Conservation (phyloP, 2,113 vertebrate species). For the Zosterops hypoxanthus region DNA sequence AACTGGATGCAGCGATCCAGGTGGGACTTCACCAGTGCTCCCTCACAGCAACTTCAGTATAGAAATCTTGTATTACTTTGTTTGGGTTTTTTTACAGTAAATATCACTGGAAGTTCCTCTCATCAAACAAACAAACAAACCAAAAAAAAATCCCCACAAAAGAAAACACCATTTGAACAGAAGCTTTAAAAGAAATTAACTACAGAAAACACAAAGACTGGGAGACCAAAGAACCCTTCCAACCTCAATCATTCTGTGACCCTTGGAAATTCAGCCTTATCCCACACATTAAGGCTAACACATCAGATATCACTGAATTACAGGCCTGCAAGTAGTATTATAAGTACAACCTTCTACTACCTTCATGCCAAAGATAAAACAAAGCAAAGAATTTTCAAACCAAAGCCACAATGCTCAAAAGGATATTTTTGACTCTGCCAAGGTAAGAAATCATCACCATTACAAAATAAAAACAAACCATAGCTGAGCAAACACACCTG, state of each 20-base stretch:
- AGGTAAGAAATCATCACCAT: neutral
- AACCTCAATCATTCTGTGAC: neutral
- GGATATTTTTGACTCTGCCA: neutral
- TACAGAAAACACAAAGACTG: neutral
- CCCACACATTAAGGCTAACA: neutral
- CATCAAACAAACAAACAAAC: neutral
- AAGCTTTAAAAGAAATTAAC: neutral
- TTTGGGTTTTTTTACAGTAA: neutral
- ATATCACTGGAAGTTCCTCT: neutral
- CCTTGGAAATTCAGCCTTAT: neutral
- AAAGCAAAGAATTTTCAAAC: neutral
- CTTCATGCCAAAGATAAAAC: neutral
- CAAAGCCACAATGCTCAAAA: accelerated
- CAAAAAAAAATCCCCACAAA: neutral
- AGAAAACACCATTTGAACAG: neutral
- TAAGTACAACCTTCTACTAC: neutral
- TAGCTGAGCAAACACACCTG: neutral
- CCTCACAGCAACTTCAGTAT: neutral
- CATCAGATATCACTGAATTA: neutral
- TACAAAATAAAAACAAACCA: neutral
- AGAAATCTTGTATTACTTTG: accelerated
- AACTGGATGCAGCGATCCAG: neutral
- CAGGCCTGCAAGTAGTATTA: neutral
- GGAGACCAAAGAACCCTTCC: neutral
- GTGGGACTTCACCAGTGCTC: neutral